These are phyloP conservation scores for Gorilla gorilla DNA, from an alignment of 2,113 vertebrate genomes.

Conservation along the genomic window DNA sequence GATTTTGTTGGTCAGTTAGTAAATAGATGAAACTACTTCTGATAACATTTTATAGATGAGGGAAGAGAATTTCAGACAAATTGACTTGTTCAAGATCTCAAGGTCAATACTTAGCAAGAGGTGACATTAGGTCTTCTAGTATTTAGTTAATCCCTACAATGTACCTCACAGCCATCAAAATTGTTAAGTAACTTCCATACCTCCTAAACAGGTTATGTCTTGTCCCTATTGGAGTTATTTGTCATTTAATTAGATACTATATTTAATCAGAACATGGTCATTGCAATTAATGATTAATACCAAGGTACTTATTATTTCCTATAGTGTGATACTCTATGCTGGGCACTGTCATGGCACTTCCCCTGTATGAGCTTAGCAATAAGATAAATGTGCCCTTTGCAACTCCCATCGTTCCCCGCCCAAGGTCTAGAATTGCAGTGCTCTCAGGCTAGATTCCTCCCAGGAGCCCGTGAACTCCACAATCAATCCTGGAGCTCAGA, in stretches of 20 bases:
- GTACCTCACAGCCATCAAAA: not conserved
- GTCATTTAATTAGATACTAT: not conserved
- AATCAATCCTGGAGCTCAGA: not conserved
- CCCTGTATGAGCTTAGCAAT: not conserved
- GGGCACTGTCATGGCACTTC: not conserved
- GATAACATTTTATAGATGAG: not conserved
- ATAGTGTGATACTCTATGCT: not conserved
- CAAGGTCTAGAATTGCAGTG: not conserved
- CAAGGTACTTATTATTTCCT: not conserved
- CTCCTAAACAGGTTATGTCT: not conserved
- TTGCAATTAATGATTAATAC: not conserved
- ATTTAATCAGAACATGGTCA: not conserved
- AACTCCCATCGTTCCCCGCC: not conserved
- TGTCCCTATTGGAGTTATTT: not conserved
- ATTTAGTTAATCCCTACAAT: not conserved
- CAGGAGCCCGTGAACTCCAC: fast-evolving
- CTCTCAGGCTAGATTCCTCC: not conserved
- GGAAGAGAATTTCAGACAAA: not conserved
- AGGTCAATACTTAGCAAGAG: not conserved
- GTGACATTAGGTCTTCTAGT: not conserved
- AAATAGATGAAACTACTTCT: not conserved
- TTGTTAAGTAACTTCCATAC: not conserved
- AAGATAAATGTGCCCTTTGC: not conserved
- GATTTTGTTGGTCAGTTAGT: not conserved
- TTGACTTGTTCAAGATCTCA: not conserved